Base-by-base conservation (phyloP, 2,888 invertebrate species). In the Drosophila glabriapex region DNA sequence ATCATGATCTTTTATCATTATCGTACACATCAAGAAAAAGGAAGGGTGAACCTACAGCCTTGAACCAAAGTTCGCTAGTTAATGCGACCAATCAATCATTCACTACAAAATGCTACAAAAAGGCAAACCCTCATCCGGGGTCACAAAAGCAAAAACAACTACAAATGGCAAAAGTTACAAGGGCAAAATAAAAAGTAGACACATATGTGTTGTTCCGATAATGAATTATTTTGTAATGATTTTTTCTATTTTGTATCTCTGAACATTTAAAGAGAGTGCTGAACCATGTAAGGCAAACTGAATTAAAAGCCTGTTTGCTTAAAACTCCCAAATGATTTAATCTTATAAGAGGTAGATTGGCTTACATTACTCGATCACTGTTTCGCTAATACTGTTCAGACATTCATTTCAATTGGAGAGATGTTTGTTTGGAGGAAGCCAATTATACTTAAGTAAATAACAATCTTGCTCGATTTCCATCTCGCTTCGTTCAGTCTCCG, bases 371-470 rank as follows among this genome's bases (percentile, higher is more conserved):
- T 58, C 29, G 58, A 46, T 46, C 16, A 16, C 29, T 22, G 56
- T 28, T 33, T 22, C 46, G 22, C 22, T 46, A 16, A 58, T 22
- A 12, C 28, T 37, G 31, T n/a, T 35, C 53, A 67, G 49, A 28
- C 46, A 61, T 53, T 65, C 35, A 60, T 53, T 75, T 66, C 35
- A 60, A 31, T 43, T 19, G n/a, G 39, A 19, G 54, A 49, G 46
- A 29, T 69, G 22, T n/a, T 83, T 72, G 80, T 63, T 73, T 59
- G 52, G 64, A 28, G 28, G 69, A 67, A 77, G 83, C 77, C 90
- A 85, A 89, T 85, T 87, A 89, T 87, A 68, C 77, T 71, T 73
- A 88, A 85, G 88, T 82, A 85, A 85, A 89, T 89, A 89, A 79
- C 72, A 82, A 84, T 87, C 76, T 79, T 52, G 68, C 60, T 28